Percentiles rank a stretch among this genome's conserved stretches.
Evolutionary conservation across 2,888 invertebrate species (phyloP).

Genomic region (Euphydryas editha): DNA sequence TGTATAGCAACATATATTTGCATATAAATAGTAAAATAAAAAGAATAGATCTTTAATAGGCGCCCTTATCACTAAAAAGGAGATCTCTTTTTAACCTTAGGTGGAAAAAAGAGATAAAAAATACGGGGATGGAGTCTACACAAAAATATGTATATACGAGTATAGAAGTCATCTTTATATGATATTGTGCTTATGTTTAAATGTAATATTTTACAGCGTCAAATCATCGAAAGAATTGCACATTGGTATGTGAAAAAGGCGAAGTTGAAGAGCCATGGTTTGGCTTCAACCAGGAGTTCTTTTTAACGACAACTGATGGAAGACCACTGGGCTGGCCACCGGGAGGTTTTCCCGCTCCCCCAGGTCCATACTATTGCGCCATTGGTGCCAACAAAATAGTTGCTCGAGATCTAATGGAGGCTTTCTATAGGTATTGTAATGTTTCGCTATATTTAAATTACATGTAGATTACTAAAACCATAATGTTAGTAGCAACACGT

Average conservation of each 20-base stretch:
- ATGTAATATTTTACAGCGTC: slow-evolving; percentile 51
- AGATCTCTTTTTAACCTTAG: no score
- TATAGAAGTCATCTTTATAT: no score
- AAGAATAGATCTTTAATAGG: no score
- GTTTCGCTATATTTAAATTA: no score
- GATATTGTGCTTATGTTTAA: background rate
- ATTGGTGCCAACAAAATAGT: slow-evolving; percentile 90
- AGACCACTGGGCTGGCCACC: slow-evolving; percentile 90
- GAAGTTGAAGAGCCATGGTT: slow-evolving; percentile 88
- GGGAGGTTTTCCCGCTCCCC: slow-evolving; percentile 87
- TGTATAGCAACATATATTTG: no score
- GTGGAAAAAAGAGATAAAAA: no score
- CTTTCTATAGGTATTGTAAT: slow-evolving; percentile 81
- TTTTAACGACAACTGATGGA: slow-evolving; percentile 70
- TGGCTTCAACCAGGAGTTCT: slow-evolving; percentile 88
- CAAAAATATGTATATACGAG: no score
- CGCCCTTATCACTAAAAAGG: no score
- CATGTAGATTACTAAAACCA: background rate
- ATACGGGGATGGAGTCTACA: no score
- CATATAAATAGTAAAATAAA: no score
- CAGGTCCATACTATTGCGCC: slow-evolving; percentile 93
- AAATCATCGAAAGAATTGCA: slow-evolving; percentile 69
- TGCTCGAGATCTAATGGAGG: slow-evolving; percentile 92
- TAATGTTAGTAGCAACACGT: no score
- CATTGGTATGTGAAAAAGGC: slow-evolving; percentile 80